A percentile compares a stretch with the other conserved stretches of the same genome.
Conservation (phyloP, 2,888 invertebrate species). For the Lasius platythorax region DNA sequence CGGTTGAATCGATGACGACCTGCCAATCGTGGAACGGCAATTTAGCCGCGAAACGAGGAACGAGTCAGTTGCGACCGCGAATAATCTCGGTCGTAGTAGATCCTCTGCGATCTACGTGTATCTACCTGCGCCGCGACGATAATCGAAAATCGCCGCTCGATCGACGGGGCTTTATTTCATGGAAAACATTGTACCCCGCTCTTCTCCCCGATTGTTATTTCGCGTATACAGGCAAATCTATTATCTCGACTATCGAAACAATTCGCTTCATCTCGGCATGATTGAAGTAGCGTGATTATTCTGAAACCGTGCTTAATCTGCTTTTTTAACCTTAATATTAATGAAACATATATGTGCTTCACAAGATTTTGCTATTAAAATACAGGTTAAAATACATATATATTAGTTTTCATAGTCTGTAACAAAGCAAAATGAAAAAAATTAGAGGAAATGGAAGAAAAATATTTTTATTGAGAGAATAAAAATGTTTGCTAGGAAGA, state of each 20-base stretch:
- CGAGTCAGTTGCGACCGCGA: constrained; percentile 66
- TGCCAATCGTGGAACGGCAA: constrained; percentile 75
- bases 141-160: constrained; percentile 49
- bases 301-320: not conserved
- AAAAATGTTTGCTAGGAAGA: not conserved
- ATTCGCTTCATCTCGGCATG: constrained; percentile 16
- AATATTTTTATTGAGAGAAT: constrained; percentile 39
- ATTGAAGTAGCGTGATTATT: constrained; percentile 26
- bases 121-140: constrained; percentile 33
- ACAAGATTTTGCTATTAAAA: not conserved
- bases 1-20: constrained; percentile 72
- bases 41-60: constrained; percentile 72
- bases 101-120: constrained; percentile 37
- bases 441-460: constrained; percentile 16
- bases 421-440: not conserved
- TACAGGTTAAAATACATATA: not conserved
- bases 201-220: constrained; percentile 36
- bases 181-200: constrained; percentile 22
- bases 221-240: constrained; percentile 25
- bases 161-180: constrained; percentile 44
- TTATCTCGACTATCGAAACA: constrained; percentile 44
- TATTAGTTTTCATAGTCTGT: not conserved
- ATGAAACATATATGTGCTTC: not conserved
- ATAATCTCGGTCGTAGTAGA: constrained; percentile 61
- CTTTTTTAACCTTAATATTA: not conserved